These are phyloP conservation scores for Notothenia coriiceps DNA, from an alignment of 2,113 vertebrate genomes.

Conservation along the genomic window DNA sequence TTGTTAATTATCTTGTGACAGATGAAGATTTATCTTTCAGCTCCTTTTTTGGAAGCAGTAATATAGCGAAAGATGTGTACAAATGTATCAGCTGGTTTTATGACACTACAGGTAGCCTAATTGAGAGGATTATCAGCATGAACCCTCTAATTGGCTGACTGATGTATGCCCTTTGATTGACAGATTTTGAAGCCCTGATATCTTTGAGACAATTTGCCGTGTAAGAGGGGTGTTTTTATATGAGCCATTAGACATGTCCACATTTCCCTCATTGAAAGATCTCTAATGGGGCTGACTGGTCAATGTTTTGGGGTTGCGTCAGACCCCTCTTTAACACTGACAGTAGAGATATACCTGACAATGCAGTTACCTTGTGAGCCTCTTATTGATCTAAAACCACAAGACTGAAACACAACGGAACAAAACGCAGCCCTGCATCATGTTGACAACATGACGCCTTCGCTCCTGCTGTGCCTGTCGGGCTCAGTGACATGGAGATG, in stretches of 20 bases:
- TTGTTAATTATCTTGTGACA: neutral
- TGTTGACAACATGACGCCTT: conserved; percentile 64
- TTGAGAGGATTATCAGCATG: neutral
- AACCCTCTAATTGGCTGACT: conserved; percentile 15
- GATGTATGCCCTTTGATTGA: conserved; percentile 2
- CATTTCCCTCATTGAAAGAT: neutral
- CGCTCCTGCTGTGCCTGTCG: conserved; percentile 67
- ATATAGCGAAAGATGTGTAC: neutral
- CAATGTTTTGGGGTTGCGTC: neutral
- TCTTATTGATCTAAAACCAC: conserved; percentile 24
- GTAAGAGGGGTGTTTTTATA: neutral
- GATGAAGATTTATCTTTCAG: neutral
- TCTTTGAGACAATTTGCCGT: conserved; percentile 1
- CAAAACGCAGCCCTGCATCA: conserved; percentile 46
- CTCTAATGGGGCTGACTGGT: neutral
- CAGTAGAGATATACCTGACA: neutral
- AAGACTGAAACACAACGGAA: conserved; percentile 27
- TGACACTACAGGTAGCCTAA: neutral
- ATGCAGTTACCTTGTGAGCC: conserved; percentile 3
- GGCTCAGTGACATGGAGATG: conserved; percentile 69
- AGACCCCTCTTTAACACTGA: neutral
- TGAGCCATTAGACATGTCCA: neutral
- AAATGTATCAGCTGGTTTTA: conserved; percentile 4
- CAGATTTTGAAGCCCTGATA: neutral
- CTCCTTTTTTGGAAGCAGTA: neutral